Base-by-base conservation (phyloP, 2,888 invertebrate species). In the Artemia sinica region DNA sequence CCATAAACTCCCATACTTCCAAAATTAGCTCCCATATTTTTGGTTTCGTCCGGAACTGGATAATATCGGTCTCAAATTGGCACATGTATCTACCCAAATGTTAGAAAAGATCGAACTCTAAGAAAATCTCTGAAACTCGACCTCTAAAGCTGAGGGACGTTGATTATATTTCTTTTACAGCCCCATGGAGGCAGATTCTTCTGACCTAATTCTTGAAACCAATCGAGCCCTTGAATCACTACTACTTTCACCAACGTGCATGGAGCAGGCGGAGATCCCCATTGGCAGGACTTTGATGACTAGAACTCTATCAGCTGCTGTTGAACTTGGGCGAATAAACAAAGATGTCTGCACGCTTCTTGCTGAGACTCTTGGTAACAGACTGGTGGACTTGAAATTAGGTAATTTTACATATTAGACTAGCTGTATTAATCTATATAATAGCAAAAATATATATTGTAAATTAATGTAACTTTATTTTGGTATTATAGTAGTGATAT, bases 201-300 rank as follows among this genome's bases (percentile, higher is more conserved):
- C 10, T 18, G 58, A 58, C 10, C 58, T 58, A 14, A 18, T 58
- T 18, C 58, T 14, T 14, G 85, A 87, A 70, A 80, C 86, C 52
- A 83, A 86, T 75, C 78, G 84, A 68, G 84, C 85, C 8, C 77
- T 87, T 10, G 86, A 88, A 75, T 84, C 86, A 0, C 76, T 86
- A 63, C 85, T 87, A 49, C 80, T 86, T 7, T 10, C 58, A 8
- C 14, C 18, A 8, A 58, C 58, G 8, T 58, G 58, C 2, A 58
- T 58, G 58, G 58, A 58, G n/a, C 58, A 58, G 18, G 58, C 58
- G 18, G 58, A 58, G 58, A 10, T 18, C 8, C 58, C 58, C 8
- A 18, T 58, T 10, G 58, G 58, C 18, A 58, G 58, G 18, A 58
- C n/a, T 14, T 10, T 58, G 8, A 58, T 58, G 58, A n/a, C 14